phyloP scores from a whole-genome alignment of 1,140 invertebrate genomes.

The Drosophila lini region DNA sequence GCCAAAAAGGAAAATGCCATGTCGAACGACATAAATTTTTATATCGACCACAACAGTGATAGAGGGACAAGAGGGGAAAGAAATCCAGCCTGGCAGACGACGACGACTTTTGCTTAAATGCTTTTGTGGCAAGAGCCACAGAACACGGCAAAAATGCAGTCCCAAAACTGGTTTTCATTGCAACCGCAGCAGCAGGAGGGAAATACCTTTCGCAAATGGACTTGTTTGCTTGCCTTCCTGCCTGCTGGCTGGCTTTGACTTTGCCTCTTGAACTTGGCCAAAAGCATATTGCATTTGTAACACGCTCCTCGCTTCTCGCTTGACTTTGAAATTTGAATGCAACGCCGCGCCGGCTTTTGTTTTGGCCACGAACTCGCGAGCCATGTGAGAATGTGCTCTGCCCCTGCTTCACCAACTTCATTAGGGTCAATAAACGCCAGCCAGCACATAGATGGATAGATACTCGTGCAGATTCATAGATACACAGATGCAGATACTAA shows the following conservation, averaged over 20 bases:
- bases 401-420: conserved; percentile 51
- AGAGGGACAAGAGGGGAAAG: conserved; percentile 1
- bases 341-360: conserved; percentile 43
- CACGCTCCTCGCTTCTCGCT: conserved; percentile 59
- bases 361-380: conserved; percentile 26
- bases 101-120: conserved; percentile 66
- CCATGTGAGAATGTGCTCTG: conserved; percentile 19
- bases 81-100: conserved; percentile 3
- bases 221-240: conserved; percentile 8
- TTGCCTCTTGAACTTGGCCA: conserved; percentile 71
- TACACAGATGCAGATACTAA: conserved; percentile 10
- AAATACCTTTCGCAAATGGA: conserved; percentile 19
- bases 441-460: conserved; percentile 7
- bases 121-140: conserved; percentile 56
- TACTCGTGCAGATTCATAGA: conserved; percentile 25
- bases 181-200: conserved; percentile 41
- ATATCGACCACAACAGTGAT: conserved; percentile 42
- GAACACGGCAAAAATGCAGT: conserved; percentile 42
- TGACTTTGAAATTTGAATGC: conserved; percentile 72
- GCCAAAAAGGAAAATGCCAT: conserved; percentile 33
- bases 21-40: conserved; percentile 34
- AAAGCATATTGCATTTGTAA: conserved; percentile 51
- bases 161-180: conserved; percentile 68
- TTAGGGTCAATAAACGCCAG: conserved; percentile 81
- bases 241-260: conserved; percentile 30